Base-by-base conservation (phyloP, 1,140 invertebrate genomes). In the Vanessa tameamea region DNA sequence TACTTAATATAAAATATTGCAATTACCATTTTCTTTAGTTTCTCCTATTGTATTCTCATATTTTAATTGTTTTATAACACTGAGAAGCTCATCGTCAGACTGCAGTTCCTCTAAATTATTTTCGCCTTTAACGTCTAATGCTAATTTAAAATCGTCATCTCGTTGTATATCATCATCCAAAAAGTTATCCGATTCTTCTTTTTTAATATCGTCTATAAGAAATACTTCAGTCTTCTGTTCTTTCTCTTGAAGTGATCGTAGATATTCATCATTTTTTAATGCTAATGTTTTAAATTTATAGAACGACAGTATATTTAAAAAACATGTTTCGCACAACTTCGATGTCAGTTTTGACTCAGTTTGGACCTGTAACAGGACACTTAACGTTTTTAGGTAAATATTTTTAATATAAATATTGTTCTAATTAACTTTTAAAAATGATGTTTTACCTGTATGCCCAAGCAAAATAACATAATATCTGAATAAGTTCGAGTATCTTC, bases 61-160 rank as follows among this genome's bases (percentile, higher is more conserved):
- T 75, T 91, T 89, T 9, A 88, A 82, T 68, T 77, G 80, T 64
- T 89, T 86, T 47, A 89, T 84, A 16, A 86, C 84, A 84, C 87
- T 91, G 20, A 91, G 76, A 2, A 87, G 65, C 47, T 88, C 85
- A 69, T 91, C 78, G 70, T 91, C 87, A 2, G 87, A 87, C 7
- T 84, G 76, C 26, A 63, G 65, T 37, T 83, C 75, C 8, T 68
- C 53, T 16, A 68, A 50, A 57, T 78, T 72, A 65, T 66, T 63
- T 73, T 87, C 78, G n/a, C 76, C 75, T 70, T 81, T 83, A 47
- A 83, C 47, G 48, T 78, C 59, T 66, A 61, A 47, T 15, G 76
- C 65, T 61, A 77, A 59, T 64, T 72, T 78, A 11, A 72, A 59
- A 31, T 78, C 69, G 1, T 26, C 57, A 11, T 78, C 74, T 71